phyloP scores from a whole-genome alignment of 1,140 invertebrate species.

The Rhopalosiphum maidis region DNA sequence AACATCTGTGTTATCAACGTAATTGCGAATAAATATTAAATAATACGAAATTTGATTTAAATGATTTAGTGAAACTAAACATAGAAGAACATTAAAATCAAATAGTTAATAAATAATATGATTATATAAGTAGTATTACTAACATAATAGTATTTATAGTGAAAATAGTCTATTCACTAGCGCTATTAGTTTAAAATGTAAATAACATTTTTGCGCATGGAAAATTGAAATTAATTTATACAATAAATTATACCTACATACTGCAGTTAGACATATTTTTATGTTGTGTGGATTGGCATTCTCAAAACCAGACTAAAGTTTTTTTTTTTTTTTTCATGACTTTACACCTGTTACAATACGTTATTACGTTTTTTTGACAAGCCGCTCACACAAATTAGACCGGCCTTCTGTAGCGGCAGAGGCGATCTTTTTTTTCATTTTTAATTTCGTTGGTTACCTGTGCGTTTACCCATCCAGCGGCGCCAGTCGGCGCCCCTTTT shows the following conservation, averaged over 20 bases:
- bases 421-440: slow-evolving; percentile 44
- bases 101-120: background rate
- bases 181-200: background rate
- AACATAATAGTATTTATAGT: background rate
- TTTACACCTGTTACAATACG: slow-evolving; percentile 56
- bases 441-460: slow-evolving; percentile 56
- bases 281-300: slow-evolving; percentile 36
- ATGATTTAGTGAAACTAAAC: background rate
- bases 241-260: background rate
- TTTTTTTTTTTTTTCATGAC: slow-evolving; percentile 51
- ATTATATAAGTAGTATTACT: background rate
- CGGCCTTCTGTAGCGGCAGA: slow-evolving; percentile 42
- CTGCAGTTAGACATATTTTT: slow-evolving; percentile 17
- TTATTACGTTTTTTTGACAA: slow-evolving; percentile 56
- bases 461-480: slow-evolving; percentile 45
- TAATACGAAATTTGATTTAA: background rate
- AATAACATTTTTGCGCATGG: background rate
- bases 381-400: slow-evolving; percentile 57
- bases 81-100: background rate
- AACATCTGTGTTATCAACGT: background rate
- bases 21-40: background rate
- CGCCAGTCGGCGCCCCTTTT: slow-evolving; percentile 57
- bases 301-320: slow-evolving; percentile 4
- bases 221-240: slow-evolving; percentile 32
- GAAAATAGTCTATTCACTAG: background rate